Evolutionary conservation across 2,797 vertebrate species (phyloP).

Genomic region (Alfaro cultratus): DNA sequence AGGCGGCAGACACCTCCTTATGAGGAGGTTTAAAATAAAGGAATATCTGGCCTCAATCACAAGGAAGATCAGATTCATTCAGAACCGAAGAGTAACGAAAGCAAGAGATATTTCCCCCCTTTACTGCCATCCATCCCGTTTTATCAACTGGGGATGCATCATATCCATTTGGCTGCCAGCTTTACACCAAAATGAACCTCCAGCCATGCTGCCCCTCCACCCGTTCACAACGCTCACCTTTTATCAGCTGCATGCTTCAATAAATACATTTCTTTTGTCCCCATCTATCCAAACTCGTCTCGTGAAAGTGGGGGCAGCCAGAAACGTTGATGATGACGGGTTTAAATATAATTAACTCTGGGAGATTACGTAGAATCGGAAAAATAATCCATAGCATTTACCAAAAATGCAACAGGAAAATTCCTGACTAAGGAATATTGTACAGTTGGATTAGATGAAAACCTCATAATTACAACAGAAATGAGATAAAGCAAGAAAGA

Average conservation of each 20-base stretch:
- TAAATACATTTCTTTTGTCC: constrained; percentile 1
- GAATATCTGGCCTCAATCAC: not conserved
- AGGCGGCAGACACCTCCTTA: not conserved
- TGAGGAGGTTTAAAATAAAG: not conserved
- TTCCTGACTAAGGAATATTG: not conserved
- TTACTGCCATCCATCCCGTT: constrained; percentile 14
- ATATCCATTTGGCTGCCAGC: constrained; percentile 66
- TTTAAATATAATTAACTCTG: not conserved
- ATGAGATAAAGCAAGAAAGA: not conserved
- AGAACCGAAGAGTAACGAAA: constrained; percentile 12
- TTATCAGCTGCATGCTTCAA: not conserved
- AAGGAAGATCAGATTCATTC: too few relatives aligned
- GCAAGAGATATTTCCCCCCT: constrained; percentile 21
- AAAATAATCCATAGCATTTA: not conserved
- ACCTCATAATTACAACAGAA: not conserved
- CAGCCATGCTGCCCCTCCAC: constrained; percentile 20
- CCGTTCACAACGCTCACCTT: constrained; percentile 6
- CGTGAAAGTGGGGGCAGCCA: not conserved
- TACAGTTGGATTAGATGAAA: not conserved
- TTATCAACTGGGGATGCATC: constrained; percentile 30
- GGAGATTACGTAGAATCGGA: not conserved
- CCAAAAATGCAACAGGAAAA: not conserved
- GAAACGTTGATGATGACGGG: not conserved
- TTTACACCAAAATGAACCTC: constrained; percentile 60
- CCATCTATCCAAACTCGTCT: not conserved